Percentiles rank a stretch among this genome's conserved stretches.
These are phyloP conservation scores for Crematogaster levior DNA, from an alignment of 2,888 invertebrate genomes.

Conservation along the genomic window DNA sequence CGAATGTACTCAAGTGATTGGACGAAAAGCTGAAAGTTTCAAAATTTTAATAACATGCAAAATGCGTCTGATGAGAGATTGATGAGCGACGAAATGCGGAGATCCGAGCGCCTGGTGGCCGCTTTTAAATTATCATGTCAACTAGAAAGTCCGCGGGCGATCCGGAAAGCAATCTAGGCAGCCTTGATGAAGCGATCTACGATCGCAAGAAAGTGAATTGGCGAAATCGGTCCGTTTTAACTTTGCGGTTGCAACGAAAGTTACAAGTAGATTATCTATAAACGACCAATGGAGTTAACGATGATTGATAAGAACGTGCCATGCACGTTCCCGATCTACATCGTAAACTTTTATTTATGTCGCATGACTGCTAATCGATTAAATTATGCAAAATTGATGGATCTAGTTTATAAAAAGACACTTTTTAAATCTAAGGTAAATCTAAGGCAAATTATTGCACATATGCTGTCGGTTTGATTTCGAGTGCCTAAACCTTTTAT, in stretches of 20 bases:
- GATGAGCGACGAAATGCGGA: conserved; percentile 6
- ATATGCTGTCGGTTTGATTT: not conserved
- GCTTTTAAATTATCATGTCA: conserved; percentile 51
- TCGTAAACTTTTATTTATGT: conserved; percentile 26
- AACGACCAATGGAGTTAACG: not conserved
- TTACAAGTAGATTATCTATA: not conserved
- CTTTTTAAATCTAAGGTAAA: no score
- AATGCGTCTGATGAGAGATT: conserved; percentile 27
- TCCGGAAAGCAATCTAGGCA: conserved; percentile 45
- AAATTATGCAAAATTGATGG: conserved; percentile 8
- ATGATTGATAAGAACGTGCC: not conserved
- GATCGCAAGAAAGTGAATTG: conserved; percentile 28
- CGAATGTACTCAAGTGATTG: not conserved
- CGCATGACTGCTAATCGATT: conserved; percentile 19
- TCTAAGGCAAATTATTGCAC: not conserved
- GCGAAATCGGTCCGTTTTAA: conserved; percentile 21
- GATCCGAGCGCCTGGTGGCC: conserved; percentile 33
- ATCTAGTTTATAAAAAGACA: not conserved
- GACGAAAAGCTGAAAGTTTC: not conserved
- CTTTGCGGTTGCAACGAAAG: conserved; percentile 21
- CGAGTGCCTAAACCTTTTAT: not conserved
- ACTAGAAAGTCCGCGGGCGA: conserved; percentile 35
- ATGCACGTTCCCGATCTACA: not conserved
- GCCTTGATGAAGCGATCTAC: conserved; percentile 16
- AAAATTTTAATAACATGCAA: conserved; percentile 27